Conservation (phyloP, 2,797 vertebrate species). For the Leptodactylus fallax region DNA sequence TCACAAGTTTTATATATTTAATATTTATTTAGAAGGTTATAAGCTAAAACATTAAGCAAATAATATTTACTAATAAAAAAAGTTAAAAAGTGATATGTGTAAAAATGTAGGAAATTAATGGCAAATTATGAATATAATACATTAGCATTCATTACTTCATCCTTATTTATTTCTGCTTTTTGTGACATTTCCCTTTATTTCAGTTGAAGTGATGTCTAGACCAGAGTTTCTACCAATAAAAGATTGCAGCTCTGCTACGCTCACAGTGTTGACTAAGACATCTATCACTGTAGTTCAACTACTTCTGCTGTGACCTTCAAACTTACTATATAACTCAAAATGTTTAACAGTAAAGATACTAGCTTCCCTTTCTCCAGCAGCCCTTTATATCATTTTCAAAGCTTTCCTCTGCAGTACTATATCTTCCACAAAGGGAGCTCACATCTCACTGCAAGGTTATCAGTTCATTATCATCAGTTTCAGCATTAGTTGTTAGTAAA, state of each 20-base stretch:
- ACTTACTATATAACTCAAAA: constrained; percentile 52
- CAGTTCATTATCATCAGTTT: constrained; percentile 57
- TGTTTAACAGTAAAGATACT: constrained; percentile 46
- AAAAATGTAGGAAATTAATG: not conserved
- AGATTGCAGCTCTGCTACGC: constrained; percentile 19
- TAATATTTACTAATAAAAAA: not conserved
- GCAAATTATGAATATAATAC: not conserved
- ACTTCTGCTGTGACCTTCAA: constrained; percentile 49
- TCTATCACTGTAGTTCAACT: constrained; percentile 41
- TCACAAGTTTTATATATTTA: too few relatives aligned
- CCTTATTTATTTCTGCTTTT: too few relatives aligned
- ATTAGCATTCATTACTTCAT: too few relatives aligned
- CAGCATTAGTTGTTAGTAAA: constrained; percentile 45
- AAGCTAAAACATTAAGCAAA: not conserved
- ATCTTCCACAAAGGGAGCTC: constrained; percentile 62
- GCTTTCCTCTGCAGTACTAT: constrained; percentile 34
- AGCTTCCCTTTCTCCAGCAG: constrained; percentile 56
- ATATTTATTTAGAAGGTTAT: too few relatives aligned
- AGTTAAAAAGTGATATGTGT: not conserved
- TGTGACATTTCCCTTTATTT: not conserved
- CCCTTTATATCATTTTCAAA: constrained; percentile 64
- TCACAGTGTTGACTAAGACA: constrained; percentile 35
- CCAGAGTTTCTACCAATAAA: not conserved
- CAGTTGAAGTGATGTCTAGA: not conserved
- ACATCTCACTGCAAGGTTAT: constrained; percentile 50